phyloP scores from a whole-genome alignment of 2,113 vertebrate species.

The Danionella cerebrum region DNA sequence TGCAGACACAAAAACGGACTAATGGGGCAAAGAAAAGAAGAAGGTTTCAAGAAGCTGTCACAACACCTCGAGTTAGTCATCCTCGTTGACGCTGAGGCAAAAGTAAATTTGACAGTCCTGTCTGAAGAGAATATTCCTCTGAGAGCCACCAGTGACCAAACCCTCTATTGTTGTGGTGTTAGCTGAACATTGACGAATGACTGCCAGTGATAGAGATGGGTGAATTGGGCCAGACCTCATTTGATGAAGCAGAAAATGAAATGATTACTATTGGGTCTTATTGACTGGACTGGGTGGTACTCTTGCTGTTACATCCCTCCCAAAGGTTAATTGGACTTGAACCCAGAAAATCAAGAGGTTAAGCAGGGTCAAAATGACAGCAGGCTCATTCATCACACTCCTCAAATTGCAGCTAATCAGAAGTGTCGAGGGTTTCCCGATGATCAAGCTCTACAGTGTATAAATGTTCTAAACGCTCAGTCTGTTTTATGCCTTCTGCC shows the following conservation, averaged over 20 bases:
- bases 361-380: slow-evolving; percentile 84
- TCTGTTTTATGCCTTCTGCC: slow-evolving; percentile 32
- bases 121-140: slow-evolving; percentile 12
- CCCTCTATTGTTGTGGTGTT: slow-evolving; percentile 61
- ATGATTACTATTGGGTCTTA: slow-evolving; percentile 86
- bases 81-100: background rate
- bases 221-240: slow-evolving; percentile 75
- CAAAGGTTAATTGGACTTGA: slow-evolving; percentile 99
- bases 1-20: background rate
- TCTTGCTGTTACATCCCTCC: slow-evolving; percentile 79
- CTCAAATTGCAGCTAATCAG: slow-evolving; percentile 84
- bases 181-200: slow-evolving; percentile 77
- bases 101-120: background rate
- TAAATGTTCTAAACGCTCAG: slow-evolving; percentile 37
- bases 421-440: slow-evolving; percentile 74
- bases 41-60: slow-evolving; percentile 2
- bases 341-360: slow-evolving; percentile 97
- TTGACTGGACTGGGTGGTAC: slow-evolving; percentile 83
- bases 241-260: slow-evolving; percentile 95
- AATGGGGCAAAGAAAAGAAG: background rate
- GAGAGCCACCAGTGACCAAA: slow-evolving; percentile 45
- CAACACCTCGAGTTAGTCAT: background rate
- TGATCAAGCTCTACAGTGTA: slow-evolving; percentile 58
- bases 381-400: slow-evolving; percentile 78
- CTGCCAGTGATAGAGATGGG: slow-evolving; percentile 78